Base-by-base conservation (phyloP, 2,797 vertebrate species). In the Gorsachius magnificus region DNA sequence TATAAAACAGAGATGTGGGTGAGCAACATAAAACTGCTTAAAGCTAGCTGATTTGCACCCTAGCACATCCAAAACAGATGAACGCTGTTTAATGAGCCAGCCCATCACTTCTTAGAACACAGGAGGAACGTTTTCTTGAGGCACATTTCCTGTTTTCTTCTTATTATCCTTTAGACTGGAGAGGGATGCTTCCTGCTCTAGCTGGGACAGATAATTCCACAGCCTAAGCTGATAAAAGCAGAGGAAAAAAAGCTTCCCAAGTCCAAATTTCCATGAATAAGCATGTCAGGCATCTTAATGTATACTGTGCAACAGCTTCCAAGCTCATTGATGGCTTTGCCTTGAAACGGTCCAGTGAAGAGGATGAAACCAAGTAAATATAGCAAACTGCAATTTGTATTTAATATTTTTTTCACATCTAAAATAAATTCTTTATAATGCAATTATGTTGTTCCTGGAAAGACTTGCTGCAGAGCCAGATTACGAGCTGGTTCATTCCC, bases 381-480 rank as follows among this genome's bases (percentile, higher is more conserved):
- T 24, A 96, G 93, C 46, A 92, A 88, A 86, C 21, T 60, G 5
- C 75, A 38, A 75, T 96, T 92, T 65, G n/a, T 54, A 94, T 60
- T 74, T 58, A 89, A 72, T 90, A 5, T 43, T 53, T 90, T 89
- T 89, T 74, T 54, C 90, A 79, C 83, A 36, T 85, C 80, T 83
- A 94, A 96, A 97, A 84, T 78, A 86, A 64, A 77, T 83, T 38
- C 6, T 90, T 92, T 82, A 69, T 89, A 97, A 94, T 77, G 36
- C 77, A 97, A 31, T 96, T 89, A 56, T 87, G 21, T 96, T 92
- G 43, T 80, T 95, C 50, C 91, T 97, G 95, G 93, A 96, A 91
- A 82, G 85, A 66, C 19, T 87, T 19, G 4, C 41, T 88, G 78
- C 75, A 95, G 82, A 95, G 58, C 82, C 63, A 45, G 60, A 82